These are phyloP conservation scores for Adineta ricciae DNA, from an alignment of 2,888 invertebrate species.

Conservation along the genomic window DNA sequence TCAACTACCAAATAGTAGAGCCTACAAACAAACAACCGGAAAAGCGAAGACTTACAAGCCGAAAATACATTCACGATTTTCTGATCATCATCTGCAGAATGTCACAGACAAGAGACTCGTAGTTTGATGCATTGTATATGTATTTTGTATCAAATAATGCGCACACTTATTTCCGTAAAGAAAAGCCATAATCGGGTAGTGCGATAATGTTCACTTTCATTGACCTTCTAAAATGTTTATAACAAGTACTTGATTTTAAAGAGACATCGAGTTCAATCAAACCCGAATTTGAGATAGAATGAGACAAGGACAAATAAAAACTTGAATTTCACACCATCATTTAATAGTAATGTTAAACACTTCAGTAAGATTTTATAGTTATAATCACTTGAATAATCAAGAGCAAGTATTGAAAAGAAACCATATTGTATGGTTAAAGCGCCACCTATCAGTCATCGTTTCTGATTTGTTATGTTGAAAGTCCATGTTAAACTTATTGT, in stretches of 20 bases:
- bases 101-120: background rate
- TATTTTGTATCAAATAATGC: too few relatives aligned
- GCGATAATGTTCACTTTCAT: too few relatives aligned
- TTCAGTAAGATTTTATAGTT: slow-evolving; percentile 46
- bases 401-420: too few relatives aligned
- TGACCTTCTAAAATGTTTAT: too few relatives aligned
- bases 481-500: background rate
- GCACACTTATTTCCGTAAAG: too few relatives aligned
- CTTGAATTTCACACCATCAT: too few relatives aligned
- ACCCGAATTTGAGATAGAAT: too few relatives aligned
- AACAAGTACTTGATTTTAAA: too few relatives aligned
- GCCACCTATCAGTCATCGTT: background rate
- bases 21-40: background rate
- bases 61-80: background rate
- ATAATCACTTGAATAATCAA: slow-evolving; percentile 92
- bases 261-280: too few relatives aligned
- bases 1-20: background rate
- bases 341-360: too few relatives aligned
- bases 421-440: background rate
- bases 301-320: too few relatives aligned
- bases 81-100: background rate
- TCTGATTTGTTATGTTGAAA: background rate
- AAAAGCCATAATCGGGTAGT: too few relatives aligned
- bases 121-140: background rate
- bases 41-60: background rate